Evolutionary conservation across 30 jellyfish, hydroid and myxozoan species (phyloP), one percentile per base, ranked within the genome.

Genomic region (Hydra vulgaris): DNA sequence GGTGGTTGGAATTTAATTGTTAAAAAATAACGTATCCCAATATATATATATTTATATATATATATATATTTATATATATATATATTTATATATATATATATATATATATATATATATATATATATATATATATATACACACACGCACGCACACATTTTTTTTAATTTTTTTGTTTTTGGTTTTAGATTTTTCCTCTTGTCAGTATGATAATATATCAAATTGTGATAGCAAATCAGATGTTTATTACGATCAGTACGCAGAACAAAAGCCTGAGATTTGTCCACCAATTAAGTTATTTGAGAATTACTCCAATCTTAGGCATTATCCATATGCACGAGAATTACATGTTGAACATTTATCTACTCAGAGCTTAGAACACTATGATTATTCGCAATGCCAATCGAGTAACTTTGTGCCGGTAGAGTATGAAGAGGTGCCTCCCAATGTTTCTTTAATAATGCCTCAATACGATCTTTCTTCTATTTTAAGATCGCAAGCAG

Each of bases 401-500:
- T 40, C 61, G 61, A 40, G 61, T 12, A 40, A 40, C 12, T 40
- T 40, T 12, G 12, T 40, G 61, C 70, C 81, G 3, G 71, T 73
- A 52, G 54, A 23, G 81, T 73, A 19, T 16, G 81, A 73, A 15
- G 74, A 73, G 7, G 71, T 66, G 23, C 92, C 95, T 1, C 95
- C 95, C 17, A 87, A 87, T 76, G 92, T 87, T 71, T 81, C 95
- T 17, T 75, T 87, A 18, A 68, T 90, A 8, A 85, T 84, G 18
- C 86, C 95, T 0, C 91, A 87, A 15, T 77, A 80, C 21, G 83
- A 87, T 66, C 18, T 87, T 12, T 40, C 61, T 40, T 40, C 61
- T 12, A 40, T 40, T 40, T 40, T 40, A 40, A 40, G 61, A 40
- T 40, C 61, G 61, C 61, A 40, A 40, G 12, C 12, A 40, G 61